Base-by-base conservation (phyloP, 2,888 invertebrate genomes). In the Diloba caeruleocephala region DNA sequence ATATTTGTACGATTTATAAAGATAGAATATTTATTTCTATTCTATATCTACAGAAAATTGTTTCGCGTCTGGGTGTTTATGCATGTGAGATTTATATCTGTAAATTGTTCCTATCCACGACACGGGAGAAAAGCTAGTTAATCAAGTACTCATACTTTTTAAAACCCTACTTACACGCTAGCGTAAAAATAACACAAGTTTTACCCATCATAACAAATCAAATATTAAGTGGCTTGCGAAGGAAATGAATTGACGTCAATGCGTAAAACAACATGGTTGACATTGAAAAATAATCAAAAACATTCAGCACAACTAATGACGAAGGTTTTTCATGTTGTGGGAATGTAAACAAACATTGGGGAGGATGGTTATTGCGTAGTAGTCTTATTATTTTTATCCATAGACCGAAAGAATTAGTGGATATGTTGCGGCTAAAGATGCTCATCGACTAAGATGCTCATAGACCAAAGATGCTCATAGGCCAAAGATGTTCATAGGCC, bases 211-310 rank as follows among this genome's bases (percentile, higher is more conserved):
- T 41, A 56, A 56, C 50, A 50, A 15, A 28, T 57, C 39, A 7
- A 23, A 21, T 1, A 33, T n/a, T 15, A 8, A 65, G 43, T 41
- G 43, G 7, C n/a, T 8, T 13, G 14, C 6, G 6, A 21, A 23
- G 45, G 53, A 65, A 46, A 39, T 25, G 8, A 2, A 3, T 0
- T 52, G 60, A 59, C 61, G 61, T 62, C 61, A 62, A 5, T 1
- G 36, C 28, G 41, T 26, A 33, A 63, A 59, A 65, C 46, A 59
- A 59, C 1, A 65, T 65, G 60, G 66, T 21, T 52, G 66, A 52
- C 66, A 62, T 52, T 62, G 66, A 42, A 49, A 33, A n/a, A 28
- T 29, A 42, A 48, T 63, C 55, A 55, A 58, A 41, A 28, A 26
- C 28, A 5, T 10, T 17, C 0, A 5, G 10, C 21, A 25, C 10